Evolutionary conservation across 2,113 vertebrate genomes (phyloP), one percentile per base, ranked within the genome.

Genomic region (Asarcornis scutulata): DNA sequence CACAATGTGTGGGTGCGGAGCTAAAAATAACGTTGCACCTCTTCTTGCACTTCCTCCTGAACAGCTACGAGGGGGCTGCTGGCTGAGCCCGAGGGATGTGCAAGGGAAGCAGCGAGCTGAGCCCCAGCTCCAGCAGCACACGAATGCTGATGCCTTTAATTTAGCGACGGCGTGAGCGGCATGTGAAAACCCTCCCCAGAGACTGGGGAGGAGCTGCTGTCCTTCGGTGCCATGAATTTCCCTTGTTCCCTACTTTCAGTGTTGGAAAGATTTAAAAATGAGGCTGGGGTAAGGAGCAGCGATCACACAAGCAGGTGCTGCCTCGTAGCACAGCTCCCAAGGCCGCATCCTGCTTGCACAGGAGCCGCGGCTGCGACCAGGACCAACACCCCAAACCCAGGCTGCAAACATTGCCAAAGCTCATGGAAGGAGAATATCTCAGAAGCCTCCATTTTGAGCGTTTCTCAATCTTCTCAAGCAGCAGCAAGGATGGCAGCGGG

Each of bases 1-100:
- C 79, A 85, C 90, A 86, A 86, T 53, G 31, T 81, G 93, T 95
- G 93, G 95, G 92, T 84, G 92, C 23, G 0, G 83, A 58, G 92
- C 91, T 81, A 92, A 96, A 97, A 94, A 96, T 95, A 95, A 60
- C 36, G 55, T 92, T n/a, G 68, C 91, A 77, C 89, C 87, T 94
- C 79, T 96, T 72, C 79, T 38, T 83, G 87, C 1, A 56, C 78
- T 94, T 69, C 93, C 72, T 94, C 91, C 93, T 2, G 32, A 15
- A 88, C 91, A 55, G 91, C 44, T 63, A 15, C 8, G 9, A 32
- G 14, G 17, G 20, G 17, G 12, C 21, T 13, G 15, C 32, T 62
- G 26, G 25, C 59, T 31, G 34, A 63, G 58, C 44, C 11, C n/a
- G 20, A 72, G 90, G 85, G 83, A 75, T 86, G 90, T 55, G 91